Evolutionary conservation across 2,888 invertebrate species (phyloP).

Genomic region (Scaptodrosophila latifasciaeformis): DNA sequence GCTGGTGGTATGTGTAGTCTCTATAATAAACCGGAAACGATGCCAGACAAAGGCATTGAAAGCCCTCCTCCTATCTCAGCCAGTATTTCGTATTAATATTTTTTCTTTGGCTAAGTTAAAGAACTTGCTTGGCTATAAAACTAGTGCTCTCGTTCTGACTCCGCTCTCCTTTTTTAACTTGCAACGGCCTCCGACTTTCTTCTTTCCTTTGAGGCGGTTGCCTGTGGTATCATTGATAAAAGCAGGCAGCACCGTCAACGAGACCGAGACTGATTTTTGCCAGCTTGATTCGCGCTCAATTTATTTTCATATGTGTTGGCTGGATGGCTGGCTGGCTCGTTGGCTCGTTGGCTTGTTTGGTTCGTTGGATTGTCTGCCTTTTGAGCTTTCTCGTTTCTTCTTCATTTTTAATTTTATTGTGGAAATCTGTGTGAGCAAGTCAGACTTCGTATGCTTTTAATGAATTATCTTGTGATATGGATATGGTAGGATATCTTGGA

Average conservation of each 20-base stretch:
- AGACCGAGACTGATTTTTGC: too few relatives aligned
- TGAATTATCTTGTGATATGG: slow-evolving; percentile 1
- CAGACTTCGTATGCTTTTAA: neutral
- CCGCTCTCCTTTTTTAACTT: slow-evolving; percentile 29
- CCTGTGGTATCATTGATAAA: slow-evolving; percentile 1
- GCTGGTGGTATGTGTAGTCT: neutral
- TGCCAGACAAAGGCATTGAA: too few relatives aligned
- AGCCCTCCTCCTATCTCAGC: too few relatives aligned
- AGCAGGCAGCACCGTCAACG: neutral
- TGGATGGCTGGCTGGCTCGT: slow-evolving; percentile 1
- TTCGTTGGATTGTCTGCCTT: neutral
- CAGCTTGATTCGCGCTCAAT: neutral
- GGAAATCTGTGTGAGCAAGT: too few relatives aligned
- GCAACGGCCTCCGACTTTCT: slow-evolving; percentile 17
- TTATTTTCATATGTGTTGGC: slow-evolving; percentile 3
- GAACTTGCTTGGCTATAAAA: too few relatives aligned
- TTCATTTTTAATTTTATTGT: too few relatives aligned
- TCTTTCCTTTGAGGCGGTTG: neutral
- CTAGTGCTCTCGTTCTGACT: neutral
- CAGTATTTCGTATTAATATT: too few relatives aligned
- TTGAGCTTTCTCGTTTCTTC: neutral
- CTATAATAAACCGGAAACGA: neutral
- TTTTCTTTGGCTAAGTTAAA: too few relatives aligned
- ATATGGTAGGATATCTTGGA: too few relatives aligned
- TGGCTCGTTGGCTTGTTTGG: neutral